A percentile compares a stretch with the other conserved stretches of the same genome.
Evolutionary conservation across 1,140 invertebrate genomes (phyloP).

Genomic region (Temnothorax curvispinosus): DNA sequence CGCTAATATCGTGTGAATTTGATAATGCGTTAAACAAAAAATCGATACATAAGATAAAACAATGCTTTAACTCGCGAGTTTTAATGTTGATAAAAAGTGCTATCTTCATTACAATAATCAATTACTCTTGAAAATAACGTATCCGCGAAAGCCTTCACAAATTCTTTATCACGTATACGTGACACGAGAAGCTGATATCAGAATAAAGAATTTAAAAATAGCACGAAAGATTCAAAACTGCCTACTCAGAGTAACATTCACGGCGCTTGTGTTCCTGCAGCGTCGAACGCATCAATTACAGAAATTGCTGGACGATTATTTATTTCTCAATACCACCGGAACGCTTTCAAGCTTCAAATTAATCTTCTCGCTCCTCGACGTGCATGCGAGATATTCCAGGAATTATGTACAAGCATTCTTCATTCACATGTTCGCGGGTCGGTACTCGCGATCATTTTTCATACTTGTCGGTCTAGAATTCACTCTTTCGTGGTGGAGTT

Average conservation of each 20-base stretch:
- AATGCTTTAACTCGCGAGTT: neutral
- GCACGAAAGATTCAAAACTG: neutral
- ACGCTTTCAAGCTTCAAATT: constrained; percentile 11
- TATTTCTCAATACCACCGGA: constrained; percentile 24
- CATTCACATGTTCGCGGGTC: neutral
- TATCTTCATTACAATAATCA: neutral
- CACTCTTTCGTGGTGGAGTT: neutral
- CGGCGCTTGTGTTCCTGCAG: neutral
- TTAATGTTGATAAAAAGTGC: neutral
- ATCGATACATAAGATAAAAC: neutral
- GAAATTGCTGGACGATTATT: constrained; percentile 10
- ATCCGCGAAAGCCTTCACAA: neutral
- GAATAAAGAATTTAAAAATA: neutral
- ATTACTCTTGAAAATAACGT: neutral
- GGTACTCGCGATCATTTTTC: constrained; percentile 25
- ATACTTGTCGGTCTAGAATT: neutral
- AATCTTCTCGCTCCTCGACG: constrained; percentile 1
- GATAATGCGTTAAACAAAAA: neutral
- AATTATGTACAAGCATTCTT: constrained; percentile 23
- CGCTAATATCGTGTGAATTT: neutral
- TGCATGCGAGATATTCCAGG: constrained; percentile 12
- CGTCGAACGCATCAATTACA: constrained; percentile 5
- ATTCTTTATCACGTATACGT: neutral
- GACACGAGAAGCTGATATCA: neutral
- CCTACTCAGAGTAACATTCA: neutral